Conservation (phyloP, 2,113 vertebrate species). For the Laterallus jamaicensis region DNA sequence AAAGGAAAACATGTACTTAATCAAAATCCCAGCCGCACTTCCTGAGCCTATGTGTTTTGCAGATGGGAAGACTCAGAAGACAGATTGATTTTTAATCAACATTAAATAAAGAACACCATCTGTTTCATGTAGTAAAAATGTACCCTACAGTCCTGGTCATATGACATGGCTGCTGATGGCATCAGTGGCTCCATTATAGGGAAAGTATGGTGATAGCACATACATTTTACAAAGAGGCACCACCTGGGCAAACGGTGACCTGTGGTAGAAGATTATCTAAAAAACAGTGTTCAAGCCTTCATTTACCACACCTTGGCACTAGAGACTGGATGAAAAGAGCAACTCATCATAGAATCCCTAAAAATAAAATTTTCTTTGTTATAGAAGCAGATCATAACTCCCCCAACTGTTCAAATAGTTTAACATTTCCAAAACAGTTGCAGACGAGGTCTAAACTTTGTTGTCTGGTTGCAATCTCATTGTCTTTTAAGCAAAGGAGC, state of each 20-base stretch:
- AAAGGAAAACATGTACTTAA: constrained; percentile 27
- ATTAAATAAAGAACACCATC: constrained; percentile 24
- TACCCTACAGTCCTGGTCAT: background rate
- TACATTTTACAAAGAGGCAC: too few species aligned
- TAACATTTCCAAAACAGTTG: background rate
- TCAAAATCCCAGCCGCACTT: background rate
- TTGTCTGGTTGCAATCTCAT: background rate
- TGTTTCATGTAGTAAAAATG: constrained; percentile 12
- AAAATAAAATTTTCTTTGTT: background rate
- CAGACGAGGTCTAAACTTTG: background rate
- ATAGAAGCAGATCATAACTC: background rate
- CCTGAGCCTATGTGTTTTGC: constrained; percentile 38
- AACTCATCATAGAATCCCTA: background rate
- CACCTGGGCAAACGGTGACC: background rate
- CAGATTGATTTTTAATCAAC: constrained; percentile 16
- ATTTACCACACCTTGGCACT: background rate
- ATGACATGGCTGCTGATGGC: background rate
- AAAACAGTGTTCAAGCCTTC: background rate
- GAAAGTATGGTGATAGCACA: background rate
- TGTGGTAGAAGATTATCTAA: background rate
- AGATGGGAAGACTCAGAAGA: constrained; percentile 39
- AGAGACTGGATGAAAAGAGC: background rate
- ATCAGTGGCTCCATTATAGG: background rate
- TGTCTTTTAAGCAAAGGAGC: background rate
- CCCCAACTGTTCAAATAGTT: background rate